Conservation (phyloP, 2,797 vertebrate genomes). For the Euphonia xanthogaster region DNA sequence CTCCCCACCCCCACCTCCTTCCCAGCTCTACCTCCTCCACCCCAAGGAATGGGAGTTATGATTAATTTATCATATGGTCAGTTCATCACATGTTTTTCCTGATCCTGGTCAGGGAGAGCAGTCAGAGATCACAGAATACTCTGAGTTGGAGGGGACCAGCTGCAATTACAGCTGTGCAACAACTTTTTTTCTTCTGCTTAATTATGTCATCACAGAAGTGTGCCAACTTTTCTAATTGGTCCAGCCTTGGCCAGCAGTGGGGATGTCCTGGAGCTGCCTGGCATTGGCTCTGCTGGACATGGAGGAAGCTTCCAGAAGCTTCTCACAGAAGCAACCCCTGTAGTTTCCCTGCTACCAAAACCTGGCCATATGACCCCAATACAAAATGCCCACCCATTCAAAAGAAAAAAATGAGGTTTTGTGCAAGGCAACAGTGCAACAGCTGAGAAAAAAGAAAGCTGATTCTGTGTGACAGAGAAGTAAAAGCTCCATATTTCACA, state of each 20-base stretch:
- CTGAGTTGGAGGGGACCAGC: background rate
- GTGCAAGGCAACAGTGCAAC: accelerated
- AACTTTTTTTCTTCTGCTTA: background rate
- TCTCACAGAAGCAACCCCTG: background rate
- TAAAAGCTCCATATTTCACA: background rate
- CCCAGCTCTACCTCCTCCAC: background rate
- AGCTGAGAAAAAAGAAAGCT: background rate
- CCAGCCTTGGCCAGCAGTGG: background rate
- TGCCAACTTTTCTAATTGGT: background rate
- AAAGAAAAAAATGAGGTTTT: background rate
- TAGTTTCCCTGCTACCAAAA: background rate
- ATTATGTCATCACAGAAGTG: background rate
- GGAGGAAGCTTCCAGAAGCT: background rate
- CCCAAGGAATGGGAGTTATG: background rate
- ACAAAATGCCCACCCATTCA: background rate
- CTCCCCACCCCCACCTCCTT: background rate
- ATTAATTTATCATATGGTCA: background rate
- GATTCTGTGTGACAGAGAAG: background rate
- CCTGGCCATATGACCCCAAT: background rate
- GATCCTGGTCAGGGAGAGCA: background rate
- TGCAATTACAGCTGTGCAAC: background rate
- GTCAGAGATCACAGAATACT: background rate
- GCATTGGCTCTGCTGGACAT: background rate
- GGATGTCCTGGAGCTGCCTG: background rate
- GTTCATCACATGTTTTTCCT: background rate